Percentiles rank a stretch among this genome's conserved stretches.
phyloP scores from a whole-genome alignment of 2,113 vertebrate genomes.

The Psettodes erumei region DNA sequence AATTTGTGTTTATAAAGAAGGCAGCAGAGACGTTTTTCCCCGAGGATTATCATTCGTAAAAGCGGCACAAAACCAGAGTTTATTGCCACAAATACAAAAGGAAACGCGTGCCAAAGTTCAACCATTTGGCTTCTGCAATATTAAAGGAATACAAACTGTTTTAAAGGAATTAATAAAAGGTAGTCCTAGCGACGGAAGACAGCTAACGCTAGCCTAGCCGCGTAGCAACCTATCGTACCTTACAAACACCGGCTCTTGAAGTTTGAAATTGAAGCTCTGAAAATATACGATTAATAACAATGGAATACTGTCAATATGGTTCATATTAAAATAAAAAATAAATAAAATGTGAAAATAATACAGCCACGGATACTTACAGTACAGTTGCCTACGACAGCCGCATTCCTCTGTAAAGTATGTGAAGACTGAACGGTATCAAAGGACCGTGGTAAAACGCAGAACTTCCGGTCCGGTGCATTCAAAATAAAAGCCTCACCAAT shows the following conservation, averaged over 20 bases:
- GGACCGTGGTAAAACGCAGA: fast-evolving
- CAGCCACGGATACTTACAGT: conserved; percentile 60
- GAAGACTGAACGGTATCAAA: not conserved
- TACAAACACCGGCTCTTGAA: conserved; percentile 27
- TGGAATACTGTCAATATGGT: not conserved
- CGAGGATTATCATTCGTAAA: not conserved
- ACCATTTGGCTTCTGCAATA: fast-evolving
- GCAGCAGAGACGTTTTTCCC: not conserved
- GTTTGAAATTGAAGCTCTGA: not conserved
- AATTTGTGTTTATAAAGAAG: not conserved
- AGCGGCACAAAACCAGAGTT: not conserved
- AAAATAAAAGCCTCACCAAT: conserved; percentile 35
- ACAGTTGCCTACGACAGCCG: conserved; percentile 30
- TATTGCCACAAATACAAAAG: not conserved
- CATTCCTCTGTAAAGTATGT: conserved; percentile 60
- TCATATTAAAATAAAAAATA: not conserved
- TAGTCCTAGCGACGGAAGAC: not conserved
- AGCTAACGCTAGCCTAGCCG: conserved; percentile 68
- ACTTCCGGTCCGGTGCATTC: conserved; percentile 21
- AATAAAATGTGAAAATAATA: not conserved
- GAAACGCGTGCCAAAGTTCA: not conserved
- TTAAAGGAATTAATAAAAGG: not conserved
- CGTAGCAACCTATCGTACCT: conserved; percentile 19
- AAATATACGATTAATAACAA: not conserved
- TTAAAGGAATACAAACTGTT: not conserved